Conservation (phyloP, 1,140 invertebrate genomes). For the Nilaparvata lugens region DNA sequence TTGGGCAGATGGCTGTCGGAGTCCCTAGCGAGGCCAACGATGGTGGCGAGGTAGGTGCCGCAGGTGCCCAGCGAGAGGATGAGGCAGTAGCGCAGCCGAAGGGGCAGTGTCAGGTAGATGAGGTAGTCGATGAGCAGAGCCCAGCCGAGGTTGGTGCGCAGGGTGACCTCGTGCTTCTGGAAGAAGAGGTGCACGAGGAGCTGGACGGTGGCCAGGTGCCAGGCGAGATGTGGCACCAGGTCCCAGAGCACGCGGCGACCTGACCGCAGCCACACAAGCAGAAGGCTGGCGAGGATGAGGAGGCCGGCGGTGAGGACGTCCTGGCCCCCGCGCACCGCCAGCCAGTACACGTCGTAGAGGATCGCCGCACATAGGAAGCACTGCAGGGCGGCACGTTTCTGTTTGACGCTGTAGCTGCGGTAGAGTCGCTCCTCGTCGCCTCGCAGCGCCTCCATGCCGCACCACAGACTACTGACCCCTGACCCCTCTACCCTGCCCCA, state of each 20-base stretch:
- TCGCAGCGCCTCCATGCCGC: constrained; percentile 14
- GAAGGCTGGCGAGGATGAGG: constrained; percentile 41
- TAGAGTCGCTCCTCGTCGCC: constrained; percentile 52
- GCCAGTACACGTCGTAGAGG: constrained; percentile 54
- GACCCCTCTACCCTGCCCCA: constrained; percentile 16
- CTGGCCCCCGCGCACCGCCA: constrained; percentile 47
- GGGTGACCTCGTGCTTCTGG: constrained; percentile 41
- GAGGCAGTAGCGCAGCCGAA: constrained; percentile 54
- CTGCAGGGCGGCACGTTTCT: constrained; percentile 63
- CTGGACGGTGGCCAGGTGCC: constrained; percentile 50
- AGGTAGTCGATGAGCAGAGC: constrained; percentile 70
- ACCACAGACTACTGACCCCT: constrained; percentile 15
- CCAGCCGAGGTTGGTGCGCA: constrained; percentile 60
- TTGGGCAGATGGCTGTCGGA: constrained; percentile 39
- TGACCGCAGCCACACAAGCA: constrained; percentile 43
- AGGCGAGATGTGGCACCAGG: constrained; percentile 48
- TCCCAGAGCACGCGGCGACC: constrained; percentile 40
- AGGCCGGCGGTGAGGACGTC: constrained; percentile 33
- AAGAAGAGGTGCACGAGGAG: constrained; percentile 46
- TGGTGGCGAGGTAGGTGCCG: constrained; percentile 45
- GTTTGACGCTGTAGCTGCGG: constrained; percentile 61
- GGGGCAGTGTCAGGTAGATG: constrained; percentile 72
- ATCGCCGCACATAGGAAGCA: constrained; percentile 60
- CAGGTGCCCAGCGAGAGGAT: constrained; percentile 48
- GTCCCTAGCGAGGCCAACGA: constrained; percentile 37